A percentile compares a stretch with the other conserved stretches of the same genome.
phyloP scores from a whole-genome alignment of 37 sponge, comb jelly and placozoan genomes.

The Ephydatia muelleri region DNA sequence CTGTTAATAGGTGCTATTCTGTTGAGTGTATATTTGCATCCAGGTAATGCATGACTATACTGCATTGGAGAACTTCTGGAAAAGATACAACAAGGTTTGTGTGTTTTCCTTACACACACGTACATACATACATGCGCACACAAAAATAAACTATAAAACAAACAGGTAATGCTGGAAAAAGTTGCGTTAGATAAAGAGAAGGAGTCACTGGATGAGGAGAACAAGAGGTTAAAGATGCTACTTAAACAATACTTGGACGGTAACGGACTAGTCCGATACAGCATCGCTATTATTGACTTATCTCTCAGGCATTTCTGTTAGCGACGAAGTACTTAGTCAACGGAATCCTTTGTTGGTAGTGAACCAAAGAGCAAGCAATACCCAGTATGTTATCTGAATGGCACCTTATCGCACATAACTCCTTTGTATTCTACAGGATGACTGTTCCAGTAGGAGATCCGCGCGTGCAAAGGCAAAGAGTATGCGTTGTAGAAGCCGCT shows the following conservation, averaged over 20 bases:
- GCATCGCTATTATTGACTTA: background rate
- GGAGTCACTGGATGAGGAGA: slow-evolving; percentile 69
- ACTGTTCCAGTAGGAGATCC: slow-evolving; percentile 78
- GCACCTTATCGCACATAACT: background rate
- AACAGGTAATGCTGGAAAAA: slow-evolving; percentile 84
- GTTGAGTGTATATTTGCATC: background rate
- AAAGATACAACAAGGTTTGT: slow-evolving; percentile 90
- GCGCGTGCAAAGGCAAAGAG: slow-evolving; percentile 35
- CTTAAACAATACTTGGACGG: slow-evolving; percentile 98
- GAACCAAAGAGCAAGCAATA: slow-evolving; percentile 63
- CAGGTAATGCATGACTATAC: slow-evolving; percentile 87
- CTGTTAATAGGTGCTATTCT: background rate
- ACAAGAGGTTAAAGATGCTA: slow-evolving; percentile 77
- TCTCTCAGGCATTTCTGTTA: slow-evolving; percentile 90
- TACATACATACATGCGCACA: background rate
- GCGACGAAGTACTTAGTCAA: slow-evolving; percentile 87
- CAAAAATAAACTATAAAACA: background rate
- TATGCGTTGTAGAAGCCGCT: slow-evolving; percentile 88
- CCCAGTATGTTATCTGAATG: slow-evolving; percentile 17
- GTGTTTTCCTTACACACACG: background rate
- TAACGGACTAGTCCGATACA: slow-evolving; percentile 9
- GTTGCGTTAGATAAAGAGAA: slow-evolving; percentile 86
- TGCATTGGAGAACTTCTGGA: slow-evolving; percentile 94
- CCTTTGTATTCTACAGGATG: slow-evolving; percentile 11
- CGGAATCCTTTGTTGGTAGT: slow-evolving; percentile 92